Conservation (phyloP, 1,140 invertebrate genomes). For the Drosophila lowei region DNA sequence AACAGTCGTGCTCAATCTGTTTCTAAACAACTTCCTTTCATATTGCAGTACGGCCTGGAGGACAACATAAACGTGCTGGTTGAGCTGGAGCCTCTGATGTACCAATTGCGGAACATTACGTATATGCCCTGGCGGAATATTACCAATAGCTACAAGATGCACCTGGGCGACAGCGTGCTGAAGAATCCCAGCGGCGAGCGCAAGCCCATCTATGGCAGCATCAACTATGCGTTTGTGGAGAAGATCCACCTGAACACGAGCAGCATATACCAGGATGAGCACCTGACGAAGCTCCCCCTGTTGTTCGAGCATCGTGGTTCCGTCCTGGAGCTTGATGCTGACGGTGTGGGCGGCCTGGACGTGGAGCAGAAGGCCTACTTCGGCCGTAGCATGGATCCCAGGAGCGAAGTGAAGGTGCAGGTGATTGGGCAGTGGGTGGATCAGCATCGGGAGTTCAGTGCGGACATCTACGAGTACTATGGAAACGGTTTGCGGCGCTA, state of each 20-base stretch:
- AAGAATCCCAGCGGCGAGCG: slow-evolving; percentile 66
- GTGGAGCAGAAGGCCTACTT: slow-evolving; percentile 69
- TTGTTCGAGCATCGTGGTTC: slow-evolving; percentile 70
- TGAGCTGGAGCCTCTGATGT: slow-evolving; percentile 71
- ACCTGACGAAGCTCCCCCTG: slow-evolving; percentile 53
- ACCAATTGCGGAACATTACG: slow-evolving; percentile 70
- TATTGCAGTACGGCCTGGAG: slow-evolving; percentile 64
- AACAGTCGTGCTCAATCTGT: neutral
- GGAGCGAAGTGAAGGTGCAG: slow-evolving; percentile 68
- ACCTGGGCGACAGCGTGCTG: slow-evolving; percentile 53
- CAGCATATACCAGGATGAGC: slow-evolving; percentile 37
- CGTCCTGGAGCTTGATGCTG: slow-evolving; percentile 59
- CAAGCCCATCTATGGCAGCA: slow-evolving; percentile 74
- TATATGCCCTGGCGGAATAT: slow-evolving; percentile 74
- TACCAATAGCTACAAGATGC: slow-evolving; percentile 72
- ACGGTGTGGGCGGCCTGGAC: slow-evolving; percentile 68
- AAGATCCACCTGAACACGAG: slow-evolving; percentile 67
- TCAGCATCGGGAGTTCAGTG: slow-evolving; percentile 65
- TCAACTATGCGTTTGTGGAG: slow-evolving; percentile 71
- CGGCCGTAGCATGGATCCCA: slow-evolving; percentile 71
- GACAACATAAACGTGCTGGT: slow-evolving; percentile 76
- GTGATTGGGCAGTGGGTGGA: slow-evolving; percentile 77
- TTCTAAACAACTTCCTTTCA: neutral
- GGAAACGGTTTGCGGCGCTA: slow-evolving; percentile 62
- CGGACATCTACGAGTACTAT: slow-evolving; percentile 76